Base-by-base conservation (phyloP, 2,113 vertebrate genomes). In the Xenopus laevis region DNA sequence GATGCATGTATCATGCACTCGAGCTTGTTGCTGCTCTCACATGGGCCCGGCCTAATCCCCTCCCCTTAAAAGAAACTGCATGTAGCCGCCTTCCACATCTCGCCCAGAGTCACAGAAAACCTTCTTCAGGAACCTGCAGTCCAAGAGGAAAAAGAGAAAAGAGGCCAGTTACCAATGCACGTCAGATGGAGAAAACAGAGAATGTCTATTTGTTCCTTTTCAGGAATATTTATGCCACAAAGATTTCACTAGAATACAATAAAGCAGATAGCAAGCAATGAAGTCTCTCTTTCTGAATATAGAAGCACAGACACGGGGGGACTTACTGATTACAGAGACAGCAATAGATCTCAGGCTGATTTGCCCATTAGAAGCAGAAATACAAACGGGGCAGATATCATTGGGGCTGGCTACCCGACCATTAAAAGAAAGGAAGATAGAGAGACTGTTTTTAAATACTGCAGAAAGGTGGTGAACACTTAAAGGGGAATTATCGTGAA, bases 91-190 rank as follows among this genome's bases (percentile, higher is more conserved):
- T 95, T 95, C 95, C 94, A 92, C 88, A 93, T 91, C 91, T 93
- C 86, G 94, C 94, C 95, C 94, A 95, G 93, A 94, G 96, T 93
- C 93, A 93, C 92, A 93, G 95, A 97, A 89, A 93, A 94, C 95
- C 65, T 95, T 94, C 95, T 95, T 99, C 97, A 99, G 95, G 97
- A 98, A 98, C 96, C 97, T 99, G 95, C 83, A 90, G 94, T 95
- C 94, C 95, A 92, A 95, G 90, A 91, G 91, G 93, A 92, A 90
- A 96, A 89, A 91, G 88, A 64, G 30, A 65, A 45, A 65, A 65
- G 17, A 84, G 90, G 81, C 87, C 71, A 85, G 88, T 97, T 95
- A 96, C 90, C 83, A 88, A 87, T 88, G 86, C 83, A 85, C 84
- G 86, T 85, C 68, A 86, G 84, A 84, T 87, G 77, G 74, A 81